Evolutionary conservation across 2,113 vertebrate species (phyloP).

Genomic region (Plecotus auritus): DNA sequence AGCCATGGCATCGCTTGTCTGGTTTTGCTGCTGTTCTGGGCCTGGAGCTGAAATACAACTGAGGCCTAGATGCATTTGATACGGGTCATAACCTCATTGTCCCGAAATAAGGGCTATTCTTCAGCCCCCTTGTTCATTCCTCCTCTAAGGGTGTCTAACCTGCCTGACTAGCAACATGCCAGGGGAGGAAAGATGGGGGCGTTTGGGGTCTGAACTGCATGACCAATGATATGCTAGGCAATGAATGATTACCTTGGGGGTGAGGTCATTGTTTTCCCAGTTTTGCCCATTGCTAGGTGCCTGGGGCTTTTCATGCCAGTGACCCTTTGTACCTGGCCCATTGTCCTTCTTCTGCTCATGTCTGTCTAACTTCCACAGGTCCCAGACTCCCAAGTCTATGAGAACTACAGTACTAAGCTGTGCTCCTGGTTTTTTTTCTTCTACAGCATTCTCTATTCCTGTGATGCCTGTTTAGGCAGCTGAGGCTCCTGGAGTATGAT

Average conservation of each 20-base stretch:
- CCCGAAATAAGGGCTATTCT: background rate
- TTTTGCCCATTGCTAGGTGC: background rate
- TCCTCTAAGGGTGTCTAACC: background rate
- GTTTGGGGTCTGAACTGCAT: background rate
- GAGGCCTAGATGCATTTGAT: background rate
- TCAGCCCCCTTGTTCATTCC: background rate
- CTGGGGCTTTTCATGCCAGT: background rate
- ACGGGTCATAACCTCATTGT: background rate
- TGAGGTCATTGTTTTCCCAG: background rate
- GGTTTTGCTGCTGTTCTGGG: background rate
- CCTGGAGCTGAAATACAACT: background rate
- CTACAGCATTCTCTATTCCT: background rate
- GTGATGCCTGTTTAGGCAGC: background rate
- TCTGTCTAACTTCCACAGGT: background rate
- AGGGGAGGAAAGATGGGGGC: background rate
- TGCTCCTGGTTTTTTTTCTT: background rate
- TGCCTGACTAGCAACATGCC: background rate
- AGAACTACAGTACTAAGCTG: background rate
- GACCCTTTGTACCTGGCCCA: background rate
- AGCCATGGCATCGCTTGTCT: background rate
- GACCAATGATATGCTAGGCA: background rate
- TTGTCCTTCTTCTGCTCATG: background rate
- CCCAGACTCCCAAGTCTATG: background rate
- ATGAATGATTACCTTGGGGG: background rate
- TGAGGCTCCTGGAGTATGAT: background rate